Percentiles rank a stretch among this genome's conserved stretches.
phyloP scores from a whole-genome alignment of 2,888 invertebrate genomes.

The Mechanitis messenoides region DNA sequence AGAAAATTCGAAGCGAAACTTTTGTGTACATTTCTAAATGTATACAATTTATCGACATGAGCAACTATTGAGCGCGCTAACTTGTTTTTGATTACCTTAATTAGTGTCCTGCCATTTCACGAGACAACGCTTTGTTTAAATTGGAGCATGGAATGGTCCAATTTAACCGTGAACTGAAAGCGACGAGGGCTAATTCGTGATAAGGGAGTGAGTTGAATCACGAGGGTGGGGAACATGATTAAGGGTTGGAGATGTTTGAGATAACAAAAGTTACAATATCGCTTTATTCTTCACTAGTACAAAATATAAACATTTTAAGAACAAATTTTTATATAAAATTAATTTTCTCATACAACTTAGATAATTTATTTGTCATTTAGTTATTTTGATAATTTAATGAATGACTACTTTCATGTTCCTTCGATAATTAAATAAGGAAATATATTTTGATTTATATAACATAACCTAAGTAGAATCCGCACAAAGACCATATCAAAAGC shows the following conservation, averaged over 20 bases:
- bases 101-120: slow-evolving; percentile 63
- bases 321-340: too few species aligned
- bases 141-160: slow-evolving; percentile 63
- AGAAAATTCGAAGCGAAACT: slow-evolving; percentile 26
- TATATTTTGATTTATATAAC: background rate
- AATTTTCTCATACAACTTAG: too few species aligned
- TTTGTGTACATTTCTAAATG: slow-evolving; percentile 4
- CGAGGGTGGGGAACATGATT: slow-evolving; percentile 57
- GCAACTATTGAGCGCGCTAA: slow-evolving; percentile 38
- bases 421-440: too few species aligned
- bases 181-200: slow-evolving; percentile 65
- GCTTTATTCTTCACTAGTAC: background rate
- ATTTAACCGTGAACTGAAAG: slow-evolving; percentile 65
- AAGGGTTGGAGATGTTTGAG: slow-evolving; percentile 39
- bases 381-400: too few species aligned
- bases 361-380: too few species aligned
- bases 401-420: too few species aligned
- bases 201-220: slow-evolving; percentile 65
- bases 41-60: background rate
- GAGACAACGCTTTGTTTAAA: slow-evolving; percentile 62
- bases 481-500: slow-evolving; percentile 7
- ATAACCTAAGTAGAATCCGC: slow-evolving; percentile 10
- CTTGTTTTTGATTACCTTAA: slow-evolving; percentile 67
- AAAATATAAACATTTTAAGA: background rate
- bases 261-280: slow-evolving; percentile 52